Conservation (phyloP, 2,888 invertebrate species). For the Eilema depressum region DNA sequence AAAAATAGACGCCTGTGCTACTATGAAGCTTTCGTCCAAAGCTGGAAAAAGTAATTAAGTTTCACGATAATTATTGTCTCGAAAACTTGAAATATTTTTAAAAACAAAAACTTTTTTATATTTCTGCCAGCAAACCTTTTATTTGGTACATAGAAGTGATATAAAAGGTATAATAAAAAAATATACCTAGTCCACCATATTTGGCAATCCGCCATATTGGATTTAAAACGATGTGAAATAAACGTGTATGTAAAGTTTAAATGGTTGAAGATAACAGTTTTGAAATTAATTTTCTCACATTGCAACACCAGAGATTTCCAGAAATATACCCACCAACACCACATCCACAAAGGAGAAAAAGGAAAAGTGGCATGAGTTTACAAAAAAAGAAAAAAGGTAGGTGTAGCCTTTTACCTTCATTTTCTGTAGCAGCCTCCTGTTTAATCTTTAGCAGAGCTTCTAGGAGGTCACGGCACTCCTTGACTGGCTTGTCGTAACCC, state of each 20-base stretch:
- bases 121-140: background rate
- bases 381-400: background rate
- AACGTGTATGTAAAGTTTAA: too few relatives aligned
- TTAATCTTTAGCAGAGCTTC: constrained; percentile 63
- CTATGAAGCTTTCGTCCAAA: constrained; percentile 57
- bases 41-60: constrained; percentile 40
- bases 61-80: background rate
- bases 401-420: constrained; percentile 42
- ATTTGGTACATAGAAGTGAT: too few relatives aligned
- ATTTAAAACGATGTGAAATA: too few relatives aligned
- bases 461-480: constrained; percentile 57
- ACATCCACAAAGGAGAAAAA: too few relatives aligned
- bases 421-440: constrained; percentile 49
- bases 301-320: too few relatives aligned
- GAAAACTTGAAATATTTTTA: too few relatives aligned
- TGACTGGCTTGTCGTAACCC: constrained; percentile 29
- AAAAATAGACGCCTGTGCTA: constrained; percentile 65
- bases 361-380: background rate
- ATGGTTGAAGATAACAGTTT: too few relatives aligned
- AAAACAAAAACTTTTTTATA: background rate
- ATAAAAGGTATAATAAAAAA: too few relatives aligned
- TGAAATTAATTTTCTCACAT: too few relatives aligned
- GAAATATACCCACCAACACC: too few relatives aligned
- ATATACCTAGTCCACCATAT: too few relatives aligned
- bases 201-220: too few relatives aligned